Evolutionary conservation across 2,888 invertebrate species (phyloP).

Genomic region (Platycheirus rosarum): DNA sequence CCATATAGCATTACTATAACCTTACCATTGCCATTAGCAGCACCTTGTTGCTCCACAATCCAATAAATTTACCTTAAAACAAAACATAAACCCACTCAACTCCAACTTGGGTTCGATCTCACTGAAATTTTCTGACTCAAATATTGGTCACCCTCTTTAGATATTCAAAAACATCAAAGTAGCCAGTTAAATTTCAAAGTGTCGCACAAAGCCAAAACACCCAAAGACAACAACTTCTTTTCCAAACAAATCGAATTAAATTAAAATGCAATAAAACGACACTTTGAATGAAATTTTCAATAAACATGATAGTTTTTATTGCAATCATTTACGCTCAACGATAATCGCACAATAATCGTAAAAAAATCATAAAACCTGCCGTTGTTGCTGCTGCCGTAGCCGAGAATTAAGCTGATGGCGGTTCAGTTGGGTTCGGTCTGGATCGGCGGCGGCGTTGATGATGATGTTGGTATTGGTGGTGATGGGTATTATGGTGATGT

Average conservation of each 20-base stretch:
- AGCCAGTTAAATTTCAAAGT: background rate
- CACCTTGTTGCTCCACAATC: no score
- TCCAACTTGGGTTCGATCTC: no score
- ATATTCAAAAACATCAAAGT: background rate
- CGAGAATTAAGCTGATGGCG: slow-evolving; percentile 66
- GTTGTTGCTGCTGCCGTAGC: slow-evolving; percentile 36
- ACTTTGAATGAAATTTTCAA: slow-evolving; percentile 76
- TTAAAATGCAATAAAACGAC: slow-evolving; percentile 76
- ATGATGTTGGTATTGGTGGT: slow-evolving; percentile 16
- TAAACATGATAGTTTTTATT: slow-evolving; percentile 77
- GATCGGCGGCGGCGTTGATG: no score
- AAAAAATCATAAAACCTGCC: slow-evolving; percentile 77
- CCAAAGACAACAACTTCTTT: slow-evolving; percentile 19
- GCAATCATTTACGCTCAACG: slow-evolving; percentile 76
- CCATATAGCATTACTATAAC: no score
- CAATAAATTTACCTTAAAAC: no score
- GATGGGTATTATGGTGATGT: slow-evolving; percentile 25
- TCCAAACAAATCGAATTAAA: slow-evolving; percentile 70
- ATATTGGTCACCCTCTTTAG: background rate
- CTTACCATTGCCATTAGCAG: no score
- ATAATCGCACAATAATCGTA: slow-evolving; percentile 77
- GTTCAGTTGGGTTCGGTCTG: slow-evolving; percentile 25
- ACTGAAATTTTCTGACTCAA: background rate
- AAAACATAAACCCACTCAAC: background rate
- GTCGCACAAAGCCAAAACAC: background rate